Base-by-base conservation (phyloP, 1,140 invertebrate species). In the Uloborus diversus region DNA sequence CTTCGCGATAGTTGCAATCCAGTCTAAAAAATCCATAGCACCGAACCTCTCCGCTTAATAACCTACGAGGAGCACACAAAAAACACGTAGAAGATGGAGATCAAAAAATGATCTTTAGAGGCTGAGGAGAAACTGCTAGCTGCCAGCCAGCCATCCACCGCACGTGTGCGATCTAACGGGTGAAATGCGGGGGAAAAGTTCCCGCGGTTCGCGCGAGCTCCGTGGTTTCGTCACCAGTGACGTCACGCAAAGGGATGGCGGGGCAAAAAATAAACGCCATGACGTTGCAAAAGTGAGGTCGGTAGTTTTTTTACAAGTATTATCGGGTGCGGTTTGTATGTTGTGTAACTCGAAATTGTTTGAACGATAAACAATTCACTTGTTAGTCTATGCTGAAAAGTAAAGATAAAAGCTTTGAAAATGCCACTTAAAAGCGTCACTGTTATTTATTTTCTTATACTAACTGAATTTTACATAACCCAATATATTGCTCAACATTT, bases 151-250 rank as follows among this genome's bases (percentile, higher is more conserved):
- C 20, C 56, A 73, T 28, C 69, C 53, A 30, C 69, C 69, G 69
- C 57, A 73, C 57, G 57, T 61, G 69, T 73, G 56, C 69, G 33
- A 57, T 42, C 69, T 73, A 61, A 73, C 69, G 56, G 69, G 69
- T 28, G 69, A 73, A 73, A n/a, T n/a, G n/a, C 61, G 69, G 49
- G 57, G 33, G 56, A 37, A 73, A 73, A 73, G 56, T 73, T 73
- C 56, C 57, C 69, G 69, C 69, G 69, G 61, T 59, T 73, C 53
- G 69, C 35, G 47, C 47, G 66, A 57, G 66, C 66, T 69, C 49
- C 56, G 35, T 5, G 56, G 56, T 73, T 73, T 61, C 69, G 69
- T 73, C 69, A 73, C 30, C 61, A 17, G 30, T 73, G 69, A 73
- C 69, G 69, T 73, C 69, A 73, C 69, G 49, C 17, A 5, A 32